phyloP scores from a whole-genome alignment of 1,140 invertebrate species.

The Listronotus oregonensis region DNA sequence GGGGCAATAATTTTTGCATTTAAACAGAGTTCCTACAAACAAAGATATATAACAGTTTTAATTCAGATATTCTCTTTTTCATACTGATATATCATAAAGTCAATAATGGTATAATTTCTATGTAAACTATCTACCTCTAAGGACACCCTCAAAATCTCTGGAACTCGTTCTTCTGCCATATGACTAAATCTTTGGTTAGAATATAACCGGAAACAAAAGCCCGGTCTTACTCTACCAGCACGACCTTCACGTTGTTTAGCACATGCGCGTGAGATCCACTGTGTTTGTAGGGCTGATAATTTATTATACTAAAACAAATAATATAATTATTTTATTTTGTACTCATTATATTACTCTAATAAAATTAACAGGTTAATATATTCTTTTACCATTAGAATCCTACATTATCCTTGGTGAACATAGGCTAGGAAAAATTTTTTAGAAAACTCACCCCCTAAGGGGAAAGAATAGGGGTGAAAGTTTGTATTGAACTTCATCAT shows the following conservation, averaged over 20 bases:
- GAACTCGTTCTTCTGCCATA: conserved; percentile 68
- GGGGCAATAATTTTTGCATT: conserved; percentile 82
- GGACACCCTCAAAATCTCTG: conserved; percentile 78
- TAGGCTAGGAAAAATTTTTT: too few relatives aligned
- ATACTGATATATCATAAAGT: too few relatives aligned
- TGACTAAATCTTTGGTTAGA: conserved; percentile 70
- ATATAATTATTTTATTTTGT: neutral
- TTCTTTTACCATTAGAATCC: too few relatives aligned
- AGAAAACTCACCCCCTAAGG: too few relatives aligned
- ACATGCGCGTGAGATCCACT: conserved; percentile 81
- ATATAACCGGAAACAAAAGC: conserved; percentile 80
- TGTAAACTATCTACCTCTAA: too few relatives aligned
- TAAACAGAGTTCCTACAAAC: conserved; percentile 82
- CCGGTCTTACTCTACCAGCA: conserved; percentile 83
- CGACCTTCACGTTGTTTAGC: conserved; percentile 78
- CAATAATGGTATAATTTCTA: too few relatives aligned
- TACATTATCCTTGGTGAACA: too few relatives aligned
- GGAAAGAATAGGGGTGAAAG: too few relatives aligned
- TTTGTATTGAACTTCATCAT: too few relatives aligned
- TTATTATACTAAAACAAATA: conserved; percentile 54
- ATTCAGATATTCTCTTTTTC: neutral
- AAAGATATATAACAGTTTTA: neutral
- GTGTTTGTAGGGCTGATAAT: conserved; percentile 70
- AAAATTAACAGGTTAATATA: too few relatives aligned
- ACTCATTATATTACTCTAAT: too few relatives aligned